These are phyloP conservation scores for Lycocerus yunnanus DNA, from an alignment of 2,888 invertebrate genomes.

Conservation along the genomic window DNA sequence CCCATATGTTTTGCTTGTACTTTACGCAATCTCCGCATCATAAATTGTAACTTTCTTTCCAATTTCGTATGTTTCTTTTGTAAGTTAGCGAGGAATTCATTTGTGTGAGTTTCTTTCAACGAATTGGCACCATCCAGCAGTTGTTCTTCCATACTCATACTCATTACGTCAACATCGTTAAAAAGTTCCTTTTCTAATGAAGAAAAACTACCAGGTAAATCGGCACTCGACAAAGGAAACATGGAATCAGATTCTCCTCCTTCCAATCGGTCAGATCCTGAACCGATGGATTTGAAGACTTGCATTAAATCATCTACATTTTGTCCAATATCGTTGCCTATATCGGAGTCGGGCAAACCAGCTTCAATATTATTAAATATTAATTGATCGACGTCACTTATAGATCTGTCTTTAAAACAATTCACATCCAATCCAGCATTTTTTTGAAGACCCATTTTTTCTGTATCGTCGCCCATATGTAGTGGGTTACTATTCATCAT, in stretches of 20 bases:
- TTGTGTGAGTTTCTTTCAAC: conserved; percentile 53
- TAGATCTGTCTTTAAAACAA: conserved; percentile 57
- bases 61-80: conserved; percentile 55
- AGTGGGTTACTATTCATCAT: conserved; percentile 60
- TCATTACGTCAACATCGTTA: conserved; percentile 60
- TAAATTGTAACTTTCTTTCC: conserved; percentile 72
- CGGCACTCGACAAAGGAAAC: conserved; percentile 47
- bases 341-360: conserved; percentile 46
- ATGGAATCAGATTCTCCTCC: conserved; percentile 46
- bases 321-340: conserved; percentile 45
- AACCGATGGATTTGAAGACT: conserved; percentile 76
- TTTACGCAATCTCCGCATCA: conserved; percentile 74
- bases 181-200: conserved; percentile 53
- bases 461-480: conserved; percentile 63
- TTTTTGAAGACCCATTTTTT: conserved; percentile 58
- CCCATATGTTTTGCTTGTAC: conserved; percentile 77
- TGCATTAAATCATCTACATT: conserved; percentile 71
- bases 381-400: conserved; percentile 68
- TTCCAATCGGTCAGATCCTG: conserved; percentile 55
- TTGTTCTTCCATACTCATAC: conserved; percentile 56
- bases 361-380: conserved; percentile 60
- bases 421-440: conserved; percentile 61
- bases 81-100: conserved; percentile 60
- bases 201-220: conserved; percentile 46
- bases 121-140: conserved; percentile 54